A percentile compares a stretch with the other conserved stretches of the same genome.
Conservation (phyloP, 2,797 vertebrate species). For the Mus minutoides region DNA sequence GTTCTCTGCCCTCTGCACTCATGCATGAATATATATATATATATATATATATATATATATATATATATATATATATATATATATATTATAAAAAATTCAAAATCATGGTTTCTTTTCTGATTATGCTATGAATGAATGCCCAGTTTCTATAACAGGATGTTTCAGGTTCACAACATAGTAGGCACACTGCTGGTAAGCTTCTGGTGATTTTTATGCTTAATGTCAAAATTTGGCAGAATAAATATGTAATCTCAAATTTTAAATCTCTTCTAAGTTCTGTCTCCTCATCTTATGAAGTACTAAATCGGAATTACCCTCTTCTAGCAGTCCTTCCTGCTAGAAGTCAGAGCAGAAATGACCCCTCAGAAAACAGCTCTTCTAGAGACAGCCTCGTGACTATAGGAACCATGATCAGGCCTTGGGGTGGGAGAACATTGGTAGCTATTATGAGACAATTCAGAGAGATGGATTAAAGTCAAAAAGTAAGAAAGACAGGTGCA, state of each 20-base stretch:
- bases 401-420: neutral
- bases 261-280: neutral
- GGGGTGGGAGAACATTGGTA: neutral
- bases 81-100: neutral
- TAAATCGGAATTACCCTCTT: neutral
- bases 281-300: neutral
- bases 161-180: neutral
- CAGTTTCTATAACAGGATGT: neutral
- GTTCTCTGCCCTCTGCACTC: neutral
- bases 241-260: neutral
- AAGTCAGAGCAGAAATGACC: neutral
- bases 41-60: neutral
- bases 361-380: neutral
- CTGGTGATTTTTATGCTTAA: constrained; percentile 13
- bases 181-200: neutral
- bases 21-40: neutral
- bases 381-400: neutral
- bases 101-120: neutral
- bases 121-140: neutral
- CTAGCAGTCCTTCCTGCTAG: neutral
- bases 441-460: neutral
- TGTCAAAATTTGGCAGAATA: constrained; percentile 13
- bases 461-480: neutral
- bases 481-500: neutral
- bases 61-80: neutral